Evolutionary conservation across 2,888 invertebrate species (phyloP).

Genomic region (Agonopterix alstromeriana): DNA sequence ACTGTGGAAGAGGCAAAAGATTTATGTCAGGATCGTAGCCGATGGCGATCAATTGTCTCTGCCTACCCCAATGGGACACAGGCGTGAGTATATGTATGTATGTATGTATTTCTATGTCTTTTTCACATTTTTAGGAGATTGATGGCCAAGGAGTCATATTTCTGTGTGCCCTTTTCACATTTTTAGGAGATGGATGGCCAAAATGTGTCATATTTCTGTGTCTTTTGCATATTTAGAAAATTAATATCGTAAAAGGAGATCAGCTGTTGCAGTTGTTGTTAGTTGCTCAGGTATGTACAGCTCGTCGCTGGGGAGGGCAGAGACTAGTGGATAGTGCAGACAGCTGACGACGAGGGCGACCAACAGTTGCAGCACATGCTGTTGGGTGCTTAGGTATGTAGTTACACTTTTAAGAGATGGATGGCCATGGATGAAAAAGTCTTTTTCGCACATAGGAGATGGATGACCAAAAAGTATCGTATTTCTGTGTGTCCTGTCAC

Average conservation of each 20-base stretch:
- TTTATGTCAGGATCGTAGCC: no score
- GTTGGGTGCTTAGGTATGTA: conserved; percentile 21
- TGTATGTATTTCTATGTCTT: background rate
- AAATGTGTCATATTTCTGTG: conserved; percentile 11
- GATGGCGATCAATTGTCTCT: no score
- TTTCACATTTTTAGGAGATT: background rate
- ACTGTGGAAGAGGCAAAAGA: no score
- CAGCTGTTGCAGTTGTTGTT: no score
- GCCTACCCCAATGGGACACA: no score
- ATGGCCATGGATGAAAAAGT: no score
- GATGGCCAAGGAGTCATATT: background rate
- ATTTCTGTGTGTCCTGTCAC: background rate
- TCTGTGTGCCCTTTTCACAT: conserved; percentile 11
- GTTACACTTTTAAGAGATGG: background rate
- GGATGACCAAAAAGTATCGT: background rate
- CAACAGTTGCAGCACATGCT: conserved; percentile 36
- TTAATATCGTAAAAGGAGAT: no score
- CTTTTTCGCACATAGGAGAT: no score
- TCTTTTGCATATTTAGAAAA: no score
- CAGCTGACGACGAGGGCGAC: conserved; percentile 33
- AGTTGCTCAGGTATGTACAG: no score
- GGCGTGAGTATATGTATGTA: no score
- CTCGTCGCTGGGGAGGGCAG: no score
- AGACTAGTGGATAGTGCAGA: conserved; percentile 68
- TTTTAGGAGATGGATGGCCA: background rate